Conservation (phyloP, 2,113 vertebrate species). For the Sardina pilchardus region DNA sequence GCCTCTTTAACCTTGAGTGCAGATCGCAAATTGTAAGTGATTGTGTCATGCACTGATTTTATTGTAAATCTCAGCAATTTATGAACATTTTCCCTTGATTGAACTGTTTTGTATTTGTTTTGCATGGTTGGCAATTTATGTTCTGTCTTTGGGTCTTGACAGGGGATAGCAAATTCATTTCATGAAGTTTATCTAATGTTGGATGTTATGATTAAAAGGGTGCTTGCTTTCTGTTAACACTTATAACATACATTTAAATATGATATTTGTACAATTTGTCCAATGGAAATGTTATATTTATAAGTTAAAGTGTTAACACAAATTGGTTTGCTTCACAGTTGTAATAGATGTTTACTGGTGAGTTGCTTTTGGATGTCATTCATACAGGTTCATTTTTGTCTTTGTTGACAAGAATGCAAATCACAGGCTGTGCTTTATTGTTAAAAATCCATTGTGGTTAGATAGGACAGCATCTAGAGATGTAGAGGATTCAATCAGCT, state of each 20-base stretch:
- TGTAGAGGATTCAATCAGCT: not conserved
- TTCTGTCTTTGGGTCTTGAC: not conserved
- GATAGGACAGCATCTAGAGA: not conserved
- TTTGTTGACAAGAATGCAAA: slow-evolving; percentile 4
- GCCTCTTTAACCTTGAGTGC: not conserved
- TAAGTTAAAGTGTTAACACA: not conserved
- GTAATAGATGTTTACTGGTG: not conserved
- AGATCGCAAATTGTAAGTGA: not conserved
- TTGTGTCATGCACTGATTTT: not conserved
- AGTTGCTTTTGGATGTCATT: not conserved
- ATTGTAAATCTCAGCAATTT: not conserved
- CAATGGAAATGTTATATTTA: not conserved
- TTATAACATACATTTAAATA: not conserved
- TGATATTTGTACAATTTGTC: not conserved
- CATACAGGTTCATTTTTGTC: not conserved
- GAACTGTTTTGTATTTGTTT: not conserved
- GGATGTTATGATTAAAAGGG: not conserved
- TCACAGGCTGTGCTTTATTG: not conserved
- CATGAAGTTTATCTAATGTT: not conserved
- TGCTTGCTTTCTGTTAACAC: not conserved
- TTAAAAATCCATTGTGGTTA: not conserved
- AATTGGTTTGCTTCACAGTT: not conserved
- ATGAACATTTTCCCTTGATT: not conserved
- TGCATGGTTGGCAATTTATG: not conserved
- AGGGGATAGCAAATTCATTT: not conserved